phyloP scores from a whole-genome alignment of 2,113 vertebrate genomes.

The Tretioscincus oriximinensis region DNA sequence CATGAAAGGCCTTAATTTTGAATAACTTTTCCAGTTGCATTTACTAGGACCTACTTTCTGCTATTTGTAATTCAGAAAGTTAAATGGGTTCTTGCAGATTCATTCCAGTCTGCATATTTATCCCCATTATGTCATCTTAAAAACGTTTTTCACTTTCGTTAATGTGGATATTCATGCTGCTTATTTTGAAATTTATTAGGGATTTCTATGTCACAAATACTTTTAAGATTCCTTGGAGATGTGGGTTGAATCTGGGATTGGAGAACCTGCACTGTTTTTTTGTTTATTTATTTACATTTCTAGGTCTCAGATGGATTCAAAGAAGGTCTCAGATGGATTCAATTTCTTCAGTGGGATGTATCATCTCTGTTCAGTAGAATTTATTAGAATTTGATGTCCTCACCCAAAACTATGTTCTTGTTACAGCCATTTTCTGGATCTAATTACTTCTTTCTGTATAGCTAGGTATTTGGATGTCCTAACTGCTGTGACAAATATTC shows the following conservation, averaged over 20 bases:
- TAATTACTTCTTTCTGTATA: slow-evolving; percentile 34
- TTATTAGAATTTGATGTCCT: background rate
- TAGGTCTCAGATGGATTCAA: background rate
- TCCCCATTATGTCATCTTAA: too few species aligned
- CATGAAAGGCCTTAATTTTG: too few species aligned
- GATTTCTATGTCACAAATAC: too few species aligned
- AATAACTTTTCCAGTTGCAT: background rate
- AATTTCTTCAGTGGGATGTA: background rate
- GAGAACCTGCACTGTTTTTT: background rate
- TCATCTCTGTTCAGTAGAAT: background rate
- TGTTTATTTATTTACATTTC: too few species aligned
- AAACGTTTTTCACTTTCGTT: too few species aligned
- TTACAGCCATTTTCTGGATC: slow-evolving; percentile 24
- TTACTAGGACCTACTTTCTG: background rate
- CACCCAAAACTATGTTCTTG: background rate
- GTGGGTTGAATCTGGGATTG: background rate
- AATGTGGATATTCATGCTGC: too few species aligned
- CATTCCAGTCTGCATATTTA: too few species aligned
- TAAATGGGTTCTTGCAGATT: too few species aligned
- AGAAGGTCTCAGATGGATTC: background rate
- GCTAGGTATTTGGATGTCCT: slow-evolving; percentile 28
- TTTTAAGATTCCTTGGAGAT: too few species aligned
- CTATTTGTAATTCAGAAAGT: too few species aligned
- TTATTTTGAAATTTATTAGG: too few species aligned
- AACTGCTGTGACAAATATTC: slow-evolving; percentile 35